phyloP scores from a whole-genome alignment of 2,797 vertebrate genomes.

The Monodelphis domestica region DNA sequence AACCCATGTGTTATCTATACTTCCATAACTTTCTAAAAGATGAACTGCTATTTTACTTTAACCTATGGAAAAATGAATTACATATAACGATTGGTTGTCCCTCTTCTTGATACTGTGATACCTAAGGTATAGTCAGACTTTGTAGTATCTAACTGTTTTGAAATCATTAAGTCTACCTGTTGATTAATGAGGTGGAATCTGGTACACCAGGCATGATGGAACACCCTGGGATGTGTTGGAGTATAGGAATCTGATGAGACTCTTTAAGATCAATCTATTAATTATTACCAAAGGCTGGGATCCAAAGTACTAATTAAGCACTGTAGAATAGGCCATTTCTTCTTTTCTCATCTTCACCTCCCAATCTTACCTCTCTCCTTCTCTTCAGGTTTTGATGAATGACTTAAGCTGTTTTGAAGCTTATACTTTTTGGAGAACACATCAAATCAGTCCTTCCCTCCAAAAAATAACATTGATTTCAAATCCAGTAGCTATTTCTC shows the following conservation, averaged over 20 bases:
- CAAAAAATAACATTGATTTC: not conserved
- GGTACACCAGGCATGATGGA: not conserved
- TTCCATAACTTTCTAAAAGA: constrained; percentile 38
- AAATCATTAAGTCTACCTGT: not conserved
- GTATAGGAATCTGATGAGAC: constrained; percentile 8
- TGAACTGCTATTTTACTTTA: not conserved
- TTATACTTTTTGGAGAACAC: not conserved
- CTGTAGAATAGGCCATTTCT: not conserved
- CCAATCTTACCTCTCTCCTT: not conserved
- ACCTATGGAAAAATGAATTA: not conserved
- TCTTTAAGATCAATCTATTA: not conserved
- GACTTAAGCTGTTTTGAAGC: not conserved
- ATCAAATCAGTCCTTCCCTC: not conserved
- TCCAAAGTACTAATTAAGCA: not conserved
- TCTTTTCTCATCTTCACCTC: not conserved
- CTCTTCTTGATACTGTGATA: constrained; percentile 43
- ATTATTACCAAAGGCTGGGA: not conserved
- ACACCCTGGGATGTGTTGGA: not conserved
- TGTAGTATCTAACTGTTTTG: not conserved
- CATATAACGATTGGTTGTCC: constrained; percentile 10
- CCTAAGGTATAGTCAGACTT: constrained; percentile 15
- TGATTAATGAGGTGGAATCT: constrained; percentile 17
- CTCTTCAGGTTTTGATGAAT: not conserved
- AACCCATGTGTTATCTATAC: constrained; percentile 29
- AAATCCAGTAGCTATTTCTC: not conserved